Evolutionary conservation across 2,113 vertebrate species (phyloP).

Genomic region (Pseudolaguvia tuberculata): DNA sequence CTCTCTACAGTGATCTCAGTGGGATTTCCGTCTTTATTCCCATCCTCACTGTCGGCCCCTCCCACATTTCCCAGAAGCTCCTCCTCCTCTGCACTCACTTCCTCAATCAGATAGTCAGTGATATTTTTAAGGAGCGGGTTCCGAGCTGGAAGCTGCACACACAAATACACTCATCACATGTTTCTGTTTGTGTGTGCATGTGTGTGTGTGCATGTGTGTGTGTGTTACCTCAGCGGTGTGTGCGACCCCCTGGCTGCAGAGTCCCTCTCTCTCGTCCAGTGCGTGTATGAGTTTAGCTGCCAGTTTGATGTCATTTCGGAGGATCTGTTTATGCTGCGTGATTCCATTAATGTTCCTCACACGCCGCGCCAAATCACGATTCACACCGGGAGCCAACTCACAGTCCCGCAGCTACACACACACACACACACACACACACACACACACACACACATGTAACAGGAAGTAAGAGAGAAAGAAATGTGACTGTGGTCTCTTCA

Average conservation of each 20-base stretch:
- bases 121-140: conserved; percentile 92
- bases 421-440: conserved; percentile 9
- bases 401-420: conserved; percentile 79
- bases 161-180: not conserved
- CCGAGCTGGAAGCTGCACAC: conserved; percentile 70
- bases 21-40: conserved; percentile 79
- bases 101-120: conserved; percentile 91
- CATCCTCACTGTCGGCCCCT: conserved; percentile 74
- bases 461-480: not conserved
- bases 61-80: conserved; percentile 80
- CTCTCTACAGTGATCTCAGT: conserved; percentile 82
- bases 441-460: not conserved
- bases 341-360: conserved; percentile 85
- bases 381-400: conserved; percentile 85
- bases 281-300: conserved; percentile 85
- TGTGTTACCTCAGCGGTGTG: conserved; percentile 56
- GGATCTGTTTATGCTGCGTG: conserved; percentile 84
- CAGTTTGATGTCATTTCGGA: conserved; percentile 89
- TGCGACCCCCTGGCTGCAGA: conserved; percentile 73
- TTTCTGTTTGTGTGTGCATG: too few relatives aligned
- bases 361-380: conserved; percentile 80
- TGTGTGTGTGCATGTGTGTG: not conserved
- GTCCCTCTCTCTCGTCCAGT: conserved; percentile 78
- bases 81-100: conserved; percentile 90
- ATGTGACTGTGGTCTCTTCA: not conserved